Evolutionary conservation across 2,888 invertebrate species (phyloP).

Genomic region (Xestobium rufovillosum): DNA sequence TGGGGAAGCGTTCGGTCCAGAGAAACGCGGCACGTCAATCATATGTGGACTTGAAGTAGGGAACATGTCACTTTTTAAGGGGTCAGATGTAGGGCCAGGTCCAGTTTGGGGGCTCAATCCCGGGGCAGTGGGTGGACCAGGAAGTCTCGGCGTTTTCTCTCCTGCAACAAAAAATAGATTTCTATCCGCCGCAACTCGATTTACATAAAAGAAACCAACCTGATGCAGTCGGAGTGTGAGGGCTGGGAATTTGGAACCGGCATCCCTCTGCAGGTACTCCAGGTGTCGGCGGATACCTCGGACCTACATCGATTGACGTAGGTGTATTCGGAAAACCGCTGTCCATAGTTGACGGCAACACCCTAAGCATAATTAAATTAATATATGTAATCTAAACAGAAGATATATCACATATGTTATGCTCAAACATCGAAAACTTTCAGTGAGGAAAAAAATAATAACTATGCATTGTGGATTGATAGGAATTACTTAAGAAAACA

Average conservation of each 20-base stretch:
- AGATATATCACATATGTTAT: too few species aligned
- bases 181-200: slow-evolving; percentile 7
- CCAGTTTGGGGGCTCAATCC: slow-evolving; percentile 41
- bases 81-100: slow-evolving; percentile 39
- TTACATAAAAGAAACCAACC: slow-evolving; percentile 1
- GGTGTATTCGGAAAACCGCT: slow-evolving; percentile 47
- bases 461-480: too few species aligned
- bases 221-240: slow-evolving; percentile 41
- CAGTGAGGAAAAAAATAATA: too few species aligned
- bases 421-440: too few species aligned
- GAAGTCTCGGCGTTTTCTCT: slow-evolving; percentile 36
- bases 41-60: slow-evolving; percentile 41
- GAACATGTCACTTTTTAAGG: slow-evolving; percentile 39
- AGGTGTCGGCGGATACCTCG: slow-evolving; percentile 41
- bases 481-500: too few species aligned
- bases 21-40: slow-evolving; percentile 48
- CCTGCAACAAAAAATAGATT: slow-evolving; percentile 29
- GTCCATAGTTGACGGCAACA: slow-evolving; percentile 39
- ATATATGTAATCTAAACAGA: slow-evolving; percentile 2
- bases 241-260: slow-evolving; percentile 47
- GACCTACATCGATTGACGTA: slow-evolving; percentile 44
- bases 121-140: slow-evolving; percentile 33
- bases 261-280: slow-evolving; percentile 39
- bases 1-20: slow-evolving; percentile 41
- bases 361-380: slow-evolving; percentile 27